Percentiles rank a stretch among this genome's conserved stretches.
phyloP scores from a whole-genome alignment of 2,888 invertebrate species.

The Ophonus ardosiacus region DNA sequence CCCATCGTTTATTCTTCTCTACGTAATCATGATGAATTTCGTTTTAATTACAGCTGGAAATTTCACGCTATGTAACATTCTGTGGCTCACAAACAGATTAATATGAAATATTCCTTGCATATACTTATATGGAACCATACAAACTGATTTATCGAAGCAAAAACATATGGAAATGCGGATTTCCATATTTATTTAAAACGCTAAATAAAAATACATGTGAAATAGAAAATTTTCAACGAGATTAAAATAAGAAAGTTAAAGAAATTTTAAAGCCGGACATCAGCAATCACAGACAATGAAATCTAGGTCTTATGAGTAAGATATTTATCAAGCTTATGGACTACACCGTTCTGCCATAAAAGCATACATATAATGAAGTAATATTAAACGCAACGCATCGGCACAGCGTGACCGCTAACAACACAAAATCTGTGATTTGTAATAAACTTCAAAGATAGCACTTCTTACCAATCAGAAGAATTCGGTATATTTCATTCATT shows the following conservation, averaged over 20 bases:
- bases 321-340: neutral
- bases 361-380: no score
- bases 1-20: neutral
- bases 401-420: no score
- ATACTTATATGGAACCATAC: neutral
- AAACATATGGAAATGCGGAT: conserved; percentile 10
- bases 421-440: no score
- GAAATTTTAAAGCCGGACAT: conserved; percentile 11
- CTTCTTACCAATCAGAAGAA: no score
- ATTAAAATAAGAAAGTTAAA: conserved; percentile 47
- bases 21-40: conserved; percentile 1
- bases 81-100: neutral
- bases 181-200: conserved; percentile 17
- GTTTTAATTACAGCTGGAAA: neutral
- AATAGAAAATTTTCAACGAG: conserved; percentile 32
- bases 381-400: no score
- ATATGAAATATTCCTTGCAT: conserved; percentile 1
- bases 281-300: conserved; percentile 23
- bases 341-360: no score
- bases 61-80: neutral
- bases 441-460: no score
- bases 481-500: no score
- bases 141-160: neutral
- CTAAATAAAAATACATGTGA: conserved; percentile 1
- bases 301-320: conserved; percentile 27